Conservation (phyloP, 1,140 invertebrate species). For the Brachionus sp. region DNA sequence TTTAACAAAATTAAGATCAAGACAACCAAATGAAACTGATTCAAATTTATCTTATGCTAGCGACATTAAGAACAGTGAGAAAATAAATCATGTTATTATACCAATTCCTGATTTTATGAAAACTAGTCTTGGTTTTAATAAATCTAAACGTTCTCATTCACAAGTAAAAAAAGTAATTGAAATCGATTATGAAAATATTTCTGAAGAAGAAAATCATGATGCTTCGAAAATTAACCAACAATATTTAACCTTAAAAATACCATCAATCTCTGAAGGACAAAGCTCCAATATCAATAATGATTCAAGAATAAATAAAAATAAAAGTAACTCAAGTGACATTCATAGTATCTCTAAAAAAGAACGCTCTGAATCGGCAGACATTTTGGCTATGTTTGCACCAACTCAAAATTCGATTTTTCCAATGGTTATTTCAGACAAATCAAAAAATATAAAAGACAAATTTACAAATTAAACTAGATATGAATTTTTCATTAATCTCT, state of each 20-base stretch:
- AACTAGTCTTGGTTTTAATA: slow-evolving; percentile 10
- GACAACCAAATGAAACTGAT: neutral
- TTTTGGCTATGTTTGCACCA: slow-evolving; percentile 8
- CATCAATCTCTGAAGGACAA: too few species aligned
- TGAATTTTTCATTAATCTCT: too few species aligned
- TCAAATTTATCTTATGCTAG: neutral
- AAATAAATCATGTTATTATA: neutral
- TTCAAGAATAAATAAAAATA: neutral
- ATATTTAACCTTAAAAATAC: too few species aligned
- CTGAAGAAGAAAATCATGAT: neutral
- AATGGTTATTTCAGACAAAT: too few species aligned
- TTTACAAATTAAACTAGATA: too few species aligned
- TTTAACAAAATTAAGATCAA: neutral
- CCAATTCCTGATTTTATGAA: slow-evolving; percentile 42
- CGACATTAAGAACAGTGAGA: neutral
- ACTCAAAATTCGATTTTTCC: neutral
- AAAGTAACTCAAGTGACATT: too few species aligned
- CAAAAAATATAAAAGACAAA: too few species aligned
- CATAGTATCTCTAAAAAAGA: neutral
- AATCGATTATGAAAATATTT: neutral
- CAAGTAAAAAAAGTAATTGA: neutral
- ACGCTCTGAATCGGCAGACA: neutral
- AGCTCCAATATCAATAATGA: neutral
- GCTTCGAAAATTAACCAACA: neutral
- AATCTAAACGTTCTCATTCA: neutral